phyloP scores from a whole-genome alignment of 2,888 invertebrate genomes.

The Ceramica pisi region DNA sequence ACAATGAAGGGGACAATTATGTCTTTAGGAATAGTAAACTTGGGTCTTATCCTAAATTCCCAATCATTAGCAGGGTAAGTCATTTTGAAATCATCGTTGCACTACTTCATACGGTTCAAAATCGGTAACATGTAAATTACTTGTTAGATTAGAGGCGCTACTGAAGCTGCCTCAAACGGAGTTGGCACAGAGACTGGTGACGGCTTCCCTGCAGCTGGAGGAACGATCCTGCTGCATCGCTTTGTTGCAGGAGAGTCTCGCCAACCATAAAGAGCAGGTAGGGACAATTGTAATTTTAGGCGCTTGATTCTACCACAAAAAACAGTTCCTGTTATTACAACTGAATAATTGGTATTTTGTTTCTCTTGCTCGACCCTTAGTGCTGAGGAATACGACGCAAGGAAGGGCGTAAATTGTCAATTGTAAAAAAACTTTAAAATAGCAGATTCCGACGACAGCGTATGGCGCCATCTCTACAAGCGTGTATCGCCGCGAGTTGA shows the following conservation, averaged over 20 bases:
- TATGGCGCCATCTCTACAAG: too few species aligned
- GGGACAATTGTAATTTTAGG: neutral
- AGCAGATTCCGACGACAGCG: too few species aligned
- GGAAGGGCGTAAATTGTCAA: too few species aligned
- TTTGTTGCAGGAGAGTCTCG: conserved; percentile 91
- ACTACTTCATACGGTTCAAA: neutral
- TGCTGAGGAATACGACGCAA: too few species aligned
- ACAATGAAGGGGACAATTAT: too few species aligned
- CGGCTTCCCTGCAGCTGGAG: conserved; percentile 91
- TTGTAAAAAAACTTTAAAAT: too few species aligned
- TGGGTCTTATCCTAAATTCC: neutral
- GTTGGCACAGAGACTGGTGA: conserved; percentile 91
- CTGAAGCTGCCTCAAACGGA: conserved; percentile 91
- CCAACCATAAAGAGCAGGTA: conserved; percentile 88
- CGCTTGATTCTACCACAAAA: neutral
- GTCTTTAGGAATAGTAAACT: neutral
- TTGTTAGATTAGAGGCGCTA: conserved; percentile 89
- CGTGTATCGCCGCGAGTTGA: too few species aligned
- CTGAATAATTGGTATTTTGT: too few species aligned
- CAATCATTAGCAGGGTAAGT: neutral
- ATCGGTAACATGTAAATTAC: neutral
- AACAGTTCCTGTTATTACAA: too few species aligned
- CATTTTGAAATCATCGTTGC: neutral
- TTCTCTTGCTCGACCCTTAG: too few species aligned
- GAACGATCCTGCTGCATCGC: conserved; percentile 91